Evolutionary conservation across 2,113 vertebrate species (phyloP).

Genomic region (Sylvilagus bachmani): DNA sequence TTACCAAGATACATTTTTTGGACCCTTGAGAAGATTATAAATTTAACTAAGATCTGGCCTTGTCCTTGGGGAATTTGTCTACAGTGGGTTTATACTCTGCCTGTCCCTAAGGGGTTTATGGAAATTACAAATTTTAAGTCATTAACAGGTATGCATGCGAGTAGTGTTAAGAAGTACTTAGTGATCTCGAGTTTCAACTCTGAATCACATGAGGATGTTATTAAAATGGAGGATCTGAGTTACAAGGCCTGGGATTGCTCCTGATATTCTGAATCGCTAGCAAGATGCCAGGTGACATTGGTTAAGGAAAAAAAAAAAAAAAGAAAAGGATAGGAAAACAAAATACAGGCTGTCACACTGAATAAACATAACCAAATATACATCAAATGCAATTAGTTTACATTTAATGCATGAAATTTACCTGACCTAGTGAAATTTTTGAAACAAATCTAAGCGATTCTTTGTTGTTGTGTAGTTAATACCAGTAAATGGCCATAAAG

Average conservation of each 20-base stretch:
- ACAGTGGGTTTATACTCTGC: rapidly evolving
- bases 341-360: neutral
- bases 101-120: neutral
- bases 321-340: neutral
- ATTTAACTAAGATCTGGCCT: neutral
- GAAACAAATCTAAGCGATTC: neutral
- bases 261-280: neutral
- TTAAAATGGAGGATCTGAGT: neutral
- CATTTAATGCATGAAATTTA: too few relatives aligned
- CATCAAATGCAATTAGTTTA: neutral
- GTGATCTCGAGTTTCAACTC: neutral
- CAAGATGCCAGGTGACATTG: neutral
- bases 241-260: neutral
- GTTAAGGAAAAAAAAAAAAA: neutral
- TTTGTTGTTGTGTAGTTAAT: neutral
- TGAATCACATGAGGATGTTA: neutral
- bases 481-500: neutral
- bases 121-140: neutral
- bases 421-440: neutral
- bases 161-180: too few relatives aligned
- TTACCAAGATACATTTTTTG: neutral
- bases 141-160: neutral
- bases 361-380: neutral
- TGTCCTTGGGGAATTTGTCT: neutral
- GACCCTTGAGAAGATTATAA: neutral